Conservation (phyloP, 2,113 vertebrate genomes). For the human (Homo sapiens) region DNA sequence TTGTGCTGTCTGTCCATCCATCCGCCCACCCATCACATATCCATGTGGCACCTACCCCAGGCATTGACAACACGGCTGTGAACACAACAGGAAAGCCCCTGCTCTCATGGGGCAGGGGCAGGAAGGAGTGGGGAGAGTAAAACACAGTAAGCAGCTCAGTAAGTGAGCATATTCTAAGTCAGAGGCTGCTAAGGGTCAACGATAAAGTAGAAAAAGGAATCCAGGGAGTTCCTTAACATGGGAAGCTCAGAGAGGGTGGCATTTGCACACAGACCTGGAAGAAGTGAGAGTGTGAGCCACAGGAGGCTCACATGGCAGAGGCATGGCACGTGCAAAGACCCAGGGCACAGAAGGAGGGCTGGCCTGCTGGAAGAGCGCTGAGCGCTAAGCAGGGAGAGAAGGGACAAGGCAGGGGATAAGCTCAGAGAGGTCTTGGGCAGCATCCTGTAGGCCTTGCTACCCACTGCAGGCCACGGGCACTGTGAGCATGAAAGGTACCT, state of each 20-base stretch:
- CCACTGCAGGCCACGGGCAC: background rate
- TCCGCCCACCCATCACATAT: fast-evolving
- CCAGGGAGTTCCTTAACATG: fast-evolving
- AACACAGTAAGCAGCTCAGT: background rate
- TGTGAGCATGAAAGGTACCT: fast-evolving
- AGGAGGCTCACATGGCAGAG: background rate
- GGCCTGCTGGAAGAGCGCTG: no score
- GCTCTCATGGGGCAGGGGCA: background rate
- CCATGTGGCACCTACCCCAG: fast-evolving
- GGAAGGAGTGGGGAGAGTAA: background rate
- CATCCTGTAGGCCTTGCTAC: background rate
- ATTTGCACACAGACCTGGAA: background rate
- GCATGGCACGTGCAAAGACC: no score
- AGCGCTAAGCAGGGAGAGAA: background rate
- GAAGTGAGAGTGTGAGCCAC: background rate
- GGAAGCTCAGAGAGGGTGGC: background rate
- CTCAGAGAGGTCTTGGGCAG: background rate
- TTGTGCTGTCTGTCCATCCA: background rate
- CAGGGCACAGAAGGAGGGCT: fast-evolving
- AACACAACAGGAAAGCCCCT: background rate
- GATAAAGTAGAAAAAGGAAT: no score
- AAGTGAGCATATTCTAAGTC: fast-evolving
- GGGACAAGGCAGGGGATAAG: no score
- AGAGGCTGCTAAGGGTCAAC: background rate
- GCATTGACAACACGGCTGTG: background rate